Evolutionary conservation across 2,113 vertebrate genomes (phyloP).

Genomic region (Geococcyx californianus): DNA sequence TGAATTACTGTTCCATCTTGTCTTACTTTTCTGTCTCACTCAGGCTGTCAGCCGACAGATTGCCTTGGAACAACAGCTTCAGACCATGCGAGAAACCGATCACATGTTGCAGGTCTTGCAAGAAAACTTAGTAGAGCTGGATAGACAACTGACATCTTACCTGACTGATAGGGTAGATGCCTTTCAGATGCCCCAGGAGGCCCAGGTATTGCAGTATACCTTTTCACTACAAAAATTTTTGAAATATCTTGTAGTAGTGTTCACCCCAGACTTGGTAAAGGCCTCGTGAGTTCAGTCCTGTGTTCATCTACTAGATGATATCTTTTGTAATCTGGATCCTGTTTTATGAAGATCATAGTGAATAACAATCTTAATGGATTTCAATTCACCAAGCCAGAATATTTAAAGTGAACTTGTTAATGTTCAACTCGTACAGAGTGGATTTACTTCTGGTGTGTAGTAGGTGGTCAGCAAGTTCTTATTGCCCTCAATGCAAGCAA

Average conservation of each 20-base stretch:
- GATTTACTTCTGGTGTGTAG: not conserved
- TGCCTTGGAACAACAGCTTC: slow-evolving; percentile 88
- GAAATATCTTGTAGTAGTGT: not conserved
- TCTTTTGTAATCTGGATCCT: not conserved
- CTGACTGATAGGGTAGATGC: slow-evolving; percentile 94
- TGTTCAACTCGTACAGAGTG: not conserved
- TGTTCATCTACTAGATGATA: not conserved
- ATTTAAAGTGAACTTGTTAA: not conserved
- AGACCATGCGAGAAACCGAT: slow-evolving; percentile 84
- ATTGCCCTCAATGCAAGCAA: not conserved
- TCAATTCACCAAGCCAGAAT: not conserved
- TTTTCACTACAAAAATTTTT: not conserved
- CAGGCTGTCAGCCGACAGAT: slow-evolving; percentile 91
- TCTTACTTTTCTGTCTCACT: not conserved
- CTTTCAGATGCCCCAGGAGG: slow-evolving; percentile 91
- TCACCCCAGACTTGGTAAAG: not conserved
- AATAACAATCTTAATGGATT: not conserved
- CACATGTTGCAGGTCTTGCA: slow-evolving; percentile 87
- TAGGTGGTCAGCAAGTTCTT: not conserved
- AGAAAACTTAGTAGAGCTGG: slow-evolving; percentile 87
- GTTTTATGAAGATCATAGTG: not conserved
- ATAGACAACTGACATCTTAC: slow-evolving; percentile 91
- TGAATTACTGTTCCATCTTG: not conserved
- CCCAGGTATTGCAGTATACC: slow-evolving; percentile 81
- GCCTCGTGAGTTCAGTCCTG: not conserved